Conservation (phyloP, 2,888 invertebrate genomes). For the Platynereis dumerilii region DNA sequence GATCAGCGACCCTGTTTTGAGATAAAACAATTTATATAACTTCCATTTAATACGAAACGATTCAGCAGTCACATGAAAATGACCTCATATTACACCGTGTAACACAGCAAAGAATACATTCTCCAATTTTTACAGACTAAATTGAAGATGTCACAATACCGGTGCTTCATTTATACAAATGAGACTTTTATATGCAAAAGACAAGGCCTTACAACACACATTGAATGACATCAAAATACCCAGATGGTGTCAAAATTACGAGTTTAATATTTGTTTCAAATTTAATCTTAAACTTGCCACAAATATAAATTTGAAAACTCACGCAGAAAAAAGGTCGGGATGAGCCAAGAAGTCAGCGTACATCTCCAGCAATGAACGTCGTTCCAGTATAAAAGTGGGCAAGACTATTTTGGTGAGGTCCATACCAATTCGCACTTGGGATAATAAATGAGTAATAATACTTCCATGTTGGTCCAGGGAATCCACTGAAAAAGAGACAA, state of each 20-base stretch:
- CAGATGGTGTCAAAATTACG: too few relatives aligned
- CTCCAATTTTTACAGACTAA: too few relatives aligned
- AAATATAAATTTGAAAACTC: constrained; percentile 24
- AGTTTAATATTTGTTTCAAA: too few relatives aligned
- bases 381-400: constrained; percentile 97
- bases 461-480: constrained; percentile 96
- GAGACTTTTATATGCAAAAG: too few relatives aligned
- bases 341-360: constrained; percentile 99
- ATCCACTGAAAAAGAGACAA: constrained; percentile 69
- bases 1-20: constrained; percentile 85
- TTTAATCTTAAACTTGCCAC: too few relatives aligned
- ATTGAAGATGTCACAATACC: too few relatives aligned
- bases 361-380: constrained; percentile 97
- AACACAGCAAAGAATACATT: too few relatives aligned
- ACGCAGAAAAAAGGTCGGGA: constrained; percentile 82
- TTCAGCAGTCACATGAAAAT: background rate
- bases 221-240: too few relatives aligned
- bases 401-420: constrained; percentile 98
- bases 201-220: too few relatives aligned
- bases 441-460: constrained; percentile 93
- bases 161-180: too few relatives aligned
- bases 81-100: background rate
- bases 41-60: too few relatives aligned
- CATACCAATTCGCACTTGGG: constrained; percentile 97
- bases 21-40: too few relatives aligned